A percentile compares a stretch with the other conserved stretches of the same genome.
Evolutionary conservation across 1,140 invertebrate genomes (phyloP).

Genomic region (Chrysopa pallens): DNA sequence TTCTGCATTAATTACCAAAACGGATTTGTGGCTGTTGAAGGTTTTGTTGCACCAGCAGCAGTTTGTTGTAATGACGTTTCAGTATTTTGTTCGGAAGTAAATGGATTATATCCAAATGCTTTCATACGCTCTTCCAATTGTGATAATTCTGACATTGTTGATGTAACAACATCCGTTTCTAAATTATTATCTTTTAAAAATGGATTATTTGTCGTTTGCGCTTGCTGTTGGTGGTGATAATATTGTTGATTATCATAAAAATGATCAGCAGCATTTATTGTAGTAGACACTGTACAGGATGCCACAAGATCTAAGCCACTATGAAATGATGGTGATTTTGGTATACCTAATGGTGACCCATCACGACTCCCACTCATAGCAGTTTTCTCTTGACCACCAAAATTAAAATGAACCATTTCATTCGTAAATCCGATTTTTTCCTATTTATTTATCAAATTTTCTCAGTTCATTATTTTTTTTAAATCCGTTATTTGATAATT

Average conservation of each 20-base stretch:
- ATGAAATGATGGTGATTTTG: constrained; percentile 70
- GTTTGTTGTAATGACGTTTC: not conserved
- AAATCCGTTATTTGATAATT: too few relatives aligned
- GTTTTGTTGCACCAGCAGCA: not conserved
- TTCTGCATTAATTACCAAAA: too few relatives aligned
- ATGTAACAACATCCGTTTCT: too few relatives aligned
- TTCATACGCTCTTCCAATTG: constrained; percentile 18
- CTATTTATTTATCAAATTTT: too few relatives aligned
- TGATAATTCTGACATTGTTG: constrained; percentile 10
- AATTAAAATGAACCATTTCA: constrained; percentile 21
- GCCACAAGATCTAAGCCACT: constrained; percentile 60
- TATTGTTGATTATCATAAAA: constrained; percentile 5
- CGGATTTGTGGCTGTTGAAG: not conserved
- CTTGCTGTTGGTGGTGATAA: too few relatives aligned
- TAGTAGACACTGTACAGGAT: constrained; percentile 26
- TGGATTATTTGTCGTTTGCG: constrained; percentile 17
- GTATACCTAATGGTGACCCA: constrained; percentile 43
- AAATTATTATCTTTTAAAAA: not conserved
- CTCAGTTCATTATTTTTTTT: too few relatives aligned
- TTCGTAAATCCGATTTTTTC: too few relatives aligned
- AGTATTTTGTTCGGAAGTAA: not conserved
- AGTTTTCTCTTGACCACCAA: constrained; percentile 27
- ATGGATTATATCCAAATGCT: constrained; percentile 2
- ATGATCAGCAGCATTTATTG: constrained; percentile 24
- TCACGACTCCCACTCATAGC: constrained; percentile 28